Conservation (phyloP, 2,888 invertebrate species). For the Brenthis ino region DNA sequence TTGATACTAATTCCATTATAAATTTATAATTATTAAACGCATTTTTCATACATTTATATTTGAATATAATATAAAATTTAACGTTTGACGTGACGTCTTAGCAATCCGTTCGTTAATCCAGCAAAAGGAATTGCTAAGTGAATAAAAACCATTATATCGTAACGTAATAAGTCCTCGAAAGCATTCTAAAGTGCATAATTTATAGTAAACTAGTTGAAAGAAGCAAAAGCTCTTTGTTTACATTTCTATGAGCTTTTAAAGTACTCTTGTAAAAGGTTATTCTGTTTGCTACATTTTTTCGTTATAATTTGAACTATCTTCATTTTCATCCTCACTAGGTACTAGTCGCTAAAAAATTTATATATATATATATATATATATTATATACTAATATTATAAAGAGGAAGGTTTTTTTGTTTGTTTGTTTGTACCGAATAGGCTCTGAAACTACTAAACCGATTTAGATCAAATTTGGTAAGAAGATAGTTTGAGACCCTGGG, state of each 20-base stretch:
- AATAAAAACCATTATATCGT: slow-evolving; percentile 24
- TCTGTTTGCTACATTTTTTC: neutral
- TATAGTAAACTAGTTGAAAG: slow-evolving; percentile 24
- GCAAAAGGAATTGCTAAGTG: slow-evolving; percentile 20
- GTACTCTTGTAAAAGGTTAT: slow-evolving; percentile 16
- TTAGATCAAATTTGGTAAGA: too few species aligned
- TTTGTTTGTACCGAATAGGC: too few species aligned
- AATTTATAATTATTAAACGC: too few species aligned
- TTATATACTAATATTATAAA: too few species aligned
- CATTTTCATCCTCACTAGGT: too few species aligned
- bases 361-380: too few species aligned
- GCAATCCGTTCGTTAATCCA: neutral
- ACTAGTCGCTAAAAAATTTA: too few species aligned
- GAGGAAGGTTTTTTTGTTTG: too few species aligned
- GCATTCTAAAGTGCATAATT: slow-evolving; percentile 25
- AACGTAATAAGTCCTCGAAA: slow-evolving; percentile 22
- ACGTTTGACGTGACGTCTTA: neutral
- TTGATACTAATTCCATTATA: too few species aligned
- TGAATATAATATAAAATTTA: neutral
- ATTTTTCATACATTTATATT: neutral
- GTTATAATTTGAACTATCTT: too few species aligned
- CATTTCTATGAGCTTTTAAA: slow-evolving; percentile 7
- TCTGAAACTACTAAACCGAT: too few species aligned
- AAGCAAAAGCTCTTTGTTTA: slow-evolving; percentile 16
- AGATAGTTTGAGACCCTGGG: too few species aligned